Base-by-base conservation (phyloP, 2,888 invertebrate species). In the Phorcus lineatus region DNA sequence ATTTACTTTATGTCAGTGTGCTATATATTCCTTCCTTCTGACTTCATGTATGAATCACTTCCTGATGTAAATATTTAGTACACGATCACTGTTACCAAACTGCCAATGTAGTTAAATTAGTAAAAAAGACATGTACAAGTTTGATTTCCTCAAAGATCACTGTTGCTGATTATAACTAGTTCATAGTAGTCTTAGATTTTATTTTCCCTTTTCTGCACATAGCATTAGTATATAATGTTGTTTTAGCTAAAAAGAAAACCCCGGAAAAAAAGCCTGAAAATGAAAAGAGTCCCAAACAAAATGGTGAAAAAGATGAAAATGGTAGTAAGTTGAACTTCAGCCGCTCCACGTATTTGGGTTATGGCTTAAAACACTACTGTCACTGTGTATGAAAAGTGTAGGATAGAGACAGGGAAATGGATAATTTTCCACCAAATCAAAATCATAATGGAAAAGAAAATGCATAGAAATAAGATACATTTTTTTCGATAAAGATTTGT, bases 191-290 rank as follows among this genome's bases (percentile, higher is more conserved):
- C 13, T 47, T 47, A 47, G 47, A 47, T 47, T 47, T 47, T 13
- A 13, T 47, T 36, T 36, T 47, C 47, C 47, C 47, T 47, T 7
- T 47, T 47, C 47, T 47, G 47, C 47, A 47, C 47, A 47, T 47
- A 47, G 47, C 13, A 6, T 13, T 47, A 47, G 47, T 47, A 47
- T 36, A 36, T 70, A 36, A 70, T 70, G 70, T 57, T 57, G 55
- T 67, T 70, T 31, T 70, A 70, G 70, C 70, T 36, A 70, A 70
- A 70, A 70, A 24, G 70, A 70, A 70, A 70, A 70, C 70, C 40
- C 70, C 11, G 70, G 70, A 70, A 70, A 70, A 70, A 70, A 31
- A 70, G 70, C 16, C 70, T 70, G 70, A 70, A 70, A 70, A 70
- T 70, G 70, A 31, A 70, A 70, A 70, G 70, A 70, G 36, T 24